These are phyloP conservation scores for Zingel zingel DNA, from an alignment of 2,113 vertebrate species.

Conservation along the genomic window DNA sequence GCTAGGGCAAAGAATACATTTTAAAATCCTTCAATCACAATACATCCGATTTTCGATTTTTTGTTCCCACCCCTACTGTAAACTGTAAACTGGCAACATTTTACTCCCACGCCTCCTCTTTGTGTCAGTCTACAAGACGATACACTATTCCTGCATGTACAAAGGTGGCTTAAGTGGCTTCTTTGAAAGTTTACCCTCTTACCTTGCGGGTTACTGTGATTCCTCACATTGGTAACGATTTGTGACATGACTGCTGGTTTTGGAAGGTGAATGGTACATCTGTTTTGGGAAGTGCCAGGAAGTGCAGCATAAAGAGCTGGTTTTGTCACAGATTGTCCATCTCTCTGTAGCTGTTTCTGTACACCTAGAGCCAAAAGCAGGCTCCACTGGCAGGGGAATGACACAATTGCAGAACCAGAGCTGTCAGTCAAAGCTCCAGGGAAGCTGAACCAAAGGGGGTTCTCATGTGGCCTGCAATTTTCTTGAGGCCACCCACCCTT, in stretches of 20 bases:
- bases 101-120: not conserved
- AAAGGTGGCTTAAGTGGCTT: slow-evolving; percentile 9
- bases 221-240: slow-evolving; percentile 44
- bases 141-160: not conserved
- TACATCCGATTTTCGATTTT: too few relatives aligned
- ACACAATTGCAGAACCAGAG: slow-evolving; percentile 72
- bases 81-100: not conserved
- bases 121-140: not conserved
- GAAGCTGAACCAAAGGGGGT: slow-evolving; percentile 72
- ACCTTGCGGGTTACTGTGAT: slow-evolving; percentile 17
- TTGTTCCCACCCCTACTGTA: too few relatives aligned
- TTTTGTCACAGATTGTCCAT: slow-evolving; percentile 49
- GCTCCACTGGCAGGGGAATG: slow-evolving; percentile 72
- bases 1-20: too few relatives aligned
- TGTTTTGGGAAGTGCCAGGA: slow-evolving; percentile 50
- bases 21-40: too few relatives aligned
- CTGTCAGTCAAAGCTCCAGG: slow-evolving; percentile 85
- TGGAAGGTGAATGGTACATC: slow-evolving; percentile 49
- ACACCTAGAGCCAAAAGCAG: slow-evolving; percentile 47
- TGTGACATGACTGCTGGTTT: slow-evolving; percentile 20
- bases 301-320: slow-evolving; percentile 23
- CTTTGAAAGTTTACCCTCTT: slow-evolving; percentile 17
- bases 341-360: slow-evolving; percentile 30
- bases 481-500: slow-evolving; percentile 77
- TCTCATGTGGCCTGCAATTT: slow-evolving; percentile 83